Evolutionary conservation across 2,113 vertebrate species (phyloP).

Genomic region (Platichthys flesus): DNA sequence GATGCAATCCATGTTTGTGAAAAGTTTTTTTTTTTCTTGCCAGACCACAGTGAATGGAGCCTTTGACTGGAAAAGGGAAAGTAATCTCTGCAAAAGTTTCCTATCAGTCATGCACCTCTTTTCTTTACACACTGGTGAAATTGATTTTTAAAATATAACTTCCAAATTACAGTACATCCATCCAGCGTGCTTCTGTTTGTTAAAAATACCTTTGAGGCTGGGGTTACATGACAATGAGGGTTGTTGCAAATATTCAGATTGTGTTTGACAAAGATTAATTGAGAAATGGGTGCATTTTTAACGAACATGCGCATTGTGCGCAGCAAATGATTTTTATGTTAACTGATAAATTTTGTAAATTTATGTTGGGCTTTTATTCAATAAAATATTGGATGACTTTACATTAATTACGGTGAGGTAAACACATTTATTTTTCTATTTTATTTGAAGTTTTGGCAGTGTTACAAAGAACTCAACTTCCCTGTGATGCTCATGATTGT

Average conservation of each 20-base stretch:
- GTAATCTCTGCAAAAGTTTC: conserved; percentile 11
- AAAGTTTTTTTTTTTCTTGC: conserved; percentile 35
- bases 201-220: conserved; percentile 32
- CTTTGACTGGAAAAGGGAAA: conserved; percentile 36
- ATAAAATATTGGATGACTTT: conserved; percentile 81
- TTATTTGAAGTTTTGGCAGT: not conserved
- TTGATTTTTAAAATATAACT: conserved; percentile 4
- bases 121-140: conserved; percentile 38
- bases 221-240: conserved; percentile 38
- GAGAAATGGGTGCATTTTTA: conserved; percentile 73
- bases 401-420: conserved; percentile 39
- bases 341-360: conserved; percentile 80
- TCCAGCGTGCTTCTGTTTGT: conserved; percentile 55
- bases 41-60: conserved; percentile 5
- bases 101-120: conserved; percentile 10
- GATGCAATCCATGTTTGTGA: conserved; percentile 23
- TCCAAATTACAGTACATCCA: conserved; percentile 58
- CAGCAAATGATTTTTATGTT: conserved; percentile 78
- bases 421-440: conserved; percentile 2
- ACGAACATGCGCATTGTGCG: conserved; percentile 63
- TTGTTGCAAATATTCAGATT: conserved; percentile 43
- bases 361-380: conserved; percentile 82
- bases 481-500: too few relatives aligned
- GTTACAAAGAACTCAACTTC: not conserved
- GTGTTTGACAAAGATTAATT: conserved; percentile 47